These are phyloP conservation scores for Pholis gunnellus DNA, from an alignment of 2,113 vertebrate species.

Conservation along the genomic window DNA sequence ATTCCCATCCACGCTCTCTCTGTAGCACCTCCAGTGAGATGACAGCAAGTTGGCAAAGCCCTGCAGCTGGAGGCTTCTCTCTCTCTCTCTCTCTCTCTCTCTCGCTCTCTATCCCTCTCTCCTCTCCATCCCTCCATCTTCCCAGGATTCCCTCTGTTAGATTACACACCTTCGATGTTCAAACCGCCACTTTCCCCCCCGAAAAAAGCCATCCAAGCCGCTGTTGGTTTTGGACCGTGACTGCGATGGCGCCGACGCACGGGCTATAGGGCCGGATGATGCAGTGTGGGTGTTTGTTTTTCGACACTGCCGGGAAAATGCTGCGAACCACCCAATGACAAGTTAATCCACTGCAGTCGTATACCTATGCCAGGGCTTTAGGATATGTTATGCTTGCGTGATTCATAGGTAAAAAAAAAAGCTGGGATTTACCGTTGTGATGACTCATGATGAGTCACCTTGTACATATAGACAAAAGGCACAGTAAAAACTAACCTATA, in stretches of 20 bases:
- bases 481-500: conserved; percentile 23
- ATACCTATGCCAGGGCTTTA: conserved; percentile 55
- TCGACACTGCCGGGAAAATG: conserved; percentile 53
- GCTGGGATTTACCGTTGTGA: conserved; percentile 69
- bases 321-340: conserved; percentile 63
- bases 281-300: conserved; percentile 62
- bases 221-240: conserved; percentile 31
- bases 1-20: conserved; percentile 65
- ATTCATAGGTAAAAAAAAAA: conserved; percentile 73
- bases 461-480: conserved; percentile 45
- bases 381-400: conserved; percentile 58
- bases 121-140: conserved; percentile 67
- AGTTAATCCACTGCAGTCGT: conserved; percentile 70
- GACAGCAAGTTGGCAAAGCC: conserved; percentile 79
- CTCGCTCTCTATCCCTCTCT: conserved; percentile 65
- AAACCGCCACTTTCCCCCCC: conserved; percentile 55
- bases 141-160: conserved; percentile 76
- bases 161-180: conserved; percentile 67
- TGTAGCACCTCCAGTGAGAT: conserved; percentile 75
- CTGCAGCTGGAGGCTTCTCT: conserved; percentile 73
- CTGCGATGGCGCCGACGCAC: conserved; percentile 23
- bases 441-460: conserved; percentile 75
- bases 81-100: conserved; percentile 57
- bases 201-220: conserved; percentile 41
- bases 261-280: conserved; percentile 40